Percentiles rank a stretch among this genome's conserved stretches.
Conservation (phyloP, 2,888 invertebrate genomes). For the Yponomeuta cagnagella region DNA sequence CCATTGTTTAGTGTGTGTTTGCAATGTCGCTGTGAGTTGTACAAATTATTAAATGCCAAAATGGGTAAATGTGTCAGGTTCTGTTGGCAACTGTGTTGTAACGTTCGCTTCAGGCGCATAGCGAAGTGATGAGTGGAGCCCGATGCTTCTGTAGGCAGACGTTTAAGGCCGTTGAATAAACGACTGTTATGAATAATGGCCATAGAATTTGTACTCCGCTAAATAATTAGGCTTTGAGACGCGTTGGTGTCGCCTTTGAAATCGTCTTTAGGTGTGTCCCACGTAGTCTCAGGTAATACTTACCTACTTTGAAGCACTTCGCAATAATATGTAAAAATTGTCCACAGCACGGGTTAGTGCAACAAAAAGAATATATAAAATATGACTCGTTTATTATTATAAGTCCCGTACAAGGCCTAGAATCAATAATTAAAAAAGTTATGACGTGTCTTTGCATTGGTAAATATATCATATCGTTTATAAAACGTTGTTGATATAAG, state of each 20-base stretch:
- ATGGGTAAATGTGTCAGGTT: conserved; percentile 59
- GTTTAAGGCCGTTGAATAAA: conserved; percentile 50
- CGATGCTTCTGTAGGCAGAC: conserved; percentile 50
- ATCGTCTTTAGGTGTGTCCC: conserved; percentile 15
- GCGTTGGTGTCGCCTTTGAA: conserved; percentile 34
- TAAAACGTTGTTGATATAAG: neutral
- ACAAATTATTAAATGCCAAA: conserved; percentile 57
- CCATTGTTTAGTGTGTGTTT: conserved; percentile 50
- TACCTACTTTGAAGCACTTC: conserved; percentile 1
- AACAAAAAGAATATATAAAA: neutral
- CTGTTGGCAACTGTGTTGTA: conserved; percentile 42
- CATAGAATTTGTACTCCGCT: conserved; percentile 22
- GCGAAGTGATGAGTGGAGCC: conserved; percentile 47
- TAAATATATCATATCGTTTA: neutral
- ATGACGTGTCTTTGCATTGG: conserved; percentile 9
- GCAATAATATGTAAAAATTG: conserved; percentile 5
- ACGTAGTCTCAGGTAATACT: neutral
- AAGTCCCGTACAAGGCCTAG: conserved; percentile 8
- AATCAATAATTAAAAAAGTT: conserved; percentile 15
- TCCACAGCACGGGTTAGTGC: too few relatives aligned
- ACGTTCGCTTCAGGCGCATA: conserved; percentile 47
- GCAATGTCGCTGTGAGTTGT: conserved; percentile 29
- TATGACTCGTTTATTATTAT: conserved; percentile 12
- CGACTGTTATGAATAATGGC: conserved; percentile 60
- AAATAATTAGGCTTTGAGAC: conserved; percentile 35